Evolutionary conservation across 2,888 invertebrate genomes (phyloP), one percentile per base, ranked within the genome.

Genomic region (Drosophila meridionalis): DNA sequence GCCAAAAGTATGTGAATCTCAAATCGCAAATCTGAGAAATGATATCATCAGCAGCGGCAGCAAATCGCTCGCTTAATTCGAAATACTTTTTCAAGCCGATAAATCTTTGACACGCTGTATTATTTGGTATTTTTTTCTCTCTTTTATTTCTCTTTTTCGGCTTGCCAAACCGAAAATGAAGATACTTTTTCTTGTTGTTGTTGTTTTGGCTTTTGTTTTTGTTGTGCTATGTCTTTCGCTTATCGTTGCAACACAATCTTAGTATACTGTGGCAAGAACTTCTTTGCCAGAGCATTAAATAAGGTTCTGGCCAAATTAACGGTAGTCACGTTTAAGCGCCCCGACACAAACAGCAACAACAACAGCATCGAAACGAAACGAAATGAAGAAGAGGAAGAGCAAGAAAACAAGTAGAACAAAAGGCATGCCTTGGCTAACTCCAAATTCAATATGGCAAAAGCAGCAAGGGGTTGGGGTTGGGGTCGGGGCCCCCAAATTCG

Each of bases 301-400:
- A 80, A 76, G 79, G 80, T 76, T 80, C 79, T 78, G 83, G 67
- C 83, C 83, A 86, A 85, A 85, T 85, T 88, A 85, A 85, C 88
- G 84, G 88, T 85, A 85, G 84, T 85, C 84, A 85, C 84, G 84
- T 79, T 76, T 79, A 80, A 82, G 85, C 73, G 74, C 55, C 73
- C 64, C 80, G 70, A 81, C 56, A 65, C 81, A 81, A 60, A 79
- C 76, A 83, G 81, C 70, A 65, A 82, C 76, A 83, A 78, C 69
- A 45, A 67, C 63, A 68, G 28, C 20, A 20, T 20, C 20, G 20
- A 47, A 52, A 56, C 69, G 28, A 53, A 32, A 32, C 50, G 32
- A 50, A 50, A 5, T 11, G 5, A 32, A 28, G 30, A 7, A 40
- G 38, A 38, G 14, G 14, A 59, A 63, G 7, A 28, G 7, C 7